Conservation (phyloP, 1,140 invertebrate species). For the Halictus rubicundus region DNA sequence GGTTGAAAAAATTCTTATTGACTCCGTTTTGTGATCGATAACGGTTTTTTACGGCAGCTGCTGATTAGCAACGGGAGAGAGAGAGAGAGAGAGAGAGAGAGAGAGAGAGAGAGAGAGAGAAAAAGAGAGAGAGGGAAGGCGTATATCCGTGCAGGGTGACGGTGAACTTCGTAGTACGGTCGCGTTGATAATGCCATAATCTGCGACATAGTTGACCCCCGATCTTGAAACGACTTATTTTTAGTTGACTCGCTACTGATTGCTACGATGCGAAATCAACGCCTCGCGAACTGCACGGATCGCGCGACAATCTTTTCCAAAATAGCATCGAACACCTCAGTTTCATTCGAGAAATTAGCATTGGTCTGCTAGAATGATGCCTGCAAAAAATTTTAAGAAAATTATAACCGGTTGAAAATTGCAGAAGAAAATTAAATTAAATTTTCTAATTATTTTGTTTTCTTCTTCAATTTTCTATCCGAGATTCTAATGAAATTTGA, state of each 20-base stretch:
- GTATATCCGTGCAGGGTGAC: conserved; percentile 69
- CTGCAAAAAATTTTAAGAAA: too few relatives aligned
- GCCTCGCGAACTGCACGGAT: neutral
- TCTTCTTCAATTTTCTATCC: too few relatives aligned
- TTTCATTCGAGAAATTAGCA: too few relatives aligned
- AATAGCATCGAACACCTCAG: too few relatives aligned
- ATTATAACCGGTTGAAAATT: too few relatives aligned
- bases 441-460: too few relatives aligned
- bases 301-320: too few relatives aligned
- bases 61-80: conserved; percentile 61
- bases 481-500: too few relatives aligned
- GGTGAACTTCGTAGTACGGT: conserved; percentile 70
- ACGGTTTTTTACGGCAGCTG: conserved; percentile 27
- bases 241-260: conserved; percentile 43
- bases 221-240: conserved; percentile 71
- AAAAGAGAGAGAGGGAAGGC: too few relatives aligned
- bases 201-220: conserved; percentile 70
- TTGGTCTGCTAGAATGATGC: too few relatives aligned
- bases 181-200: conserved; percentile 75
- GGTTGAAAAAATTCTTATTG: conserved; percentile 38
- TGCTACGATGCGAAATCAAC: neutral
- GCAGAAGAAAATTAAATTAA: too few relatives aligned
- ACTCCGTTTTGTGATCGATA: conserved; percentile 35
- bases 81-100: too few relatives aligned
- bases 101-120: conserved; percentile 27